Conservation (phyloP, 2,113 vertebrate species). For the Fregetta grallaria region DNA sequence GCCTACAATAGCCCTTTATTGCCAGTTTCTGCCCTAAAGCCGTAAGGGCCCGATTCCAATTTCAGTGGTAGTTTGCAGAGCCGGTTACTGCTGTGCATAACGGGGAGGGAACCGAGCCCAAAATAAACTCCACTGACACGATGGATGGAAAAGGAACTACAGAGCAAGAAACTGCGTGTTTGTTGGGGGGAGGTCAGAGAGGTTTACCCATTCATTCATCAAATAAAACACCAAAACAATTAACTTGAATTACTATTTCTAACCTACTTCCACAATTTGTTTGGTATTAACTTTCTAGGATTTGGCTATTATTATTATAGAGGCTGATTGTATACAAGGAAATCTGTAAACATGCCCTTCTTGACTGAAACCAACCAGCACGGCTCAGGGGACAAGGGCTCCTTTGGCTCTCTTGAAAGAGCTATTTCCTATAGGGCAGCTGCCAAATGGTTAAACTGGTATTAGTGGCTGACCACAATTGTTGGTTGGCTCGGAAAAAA, state of each 20-base stretch:
- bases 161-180: neutral
- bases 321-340: neutral
- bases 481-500: neutral
- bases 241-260: neutral
- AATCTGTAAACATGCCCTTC: neutral
- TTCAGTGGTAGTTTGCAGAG: fast-evolving
- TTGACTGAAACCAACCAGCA: neutral
- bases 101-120: neutral
- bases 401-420: neutral
- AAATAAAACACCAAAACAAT: neutral
- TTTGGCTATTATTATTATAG: neutral
- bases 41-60: neutral
- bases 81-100: neutral
- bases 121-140: neutral
- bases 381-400: neutral
- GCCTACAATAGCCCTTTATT: fast-evolving
- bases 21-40: neutral
- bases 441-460: conserved; percentile 51
- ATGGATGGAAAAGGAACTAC: neutral
- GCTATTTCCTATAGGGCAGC: neutral
- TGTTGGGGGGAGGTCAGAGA: neutral
- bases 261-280: neutral
- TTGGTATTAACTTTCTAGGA: neutral
- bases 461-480: conserved; percentile 51
- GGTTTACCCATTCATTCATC: neutral